Percentiles rank a stretch among this genome's conserved stretches.
These are phyloP conservation scores for Triplophysa bombifrons DNA, from an alignment of 2,797 vertebrate species.

Conservation along the genomic window DNA sequence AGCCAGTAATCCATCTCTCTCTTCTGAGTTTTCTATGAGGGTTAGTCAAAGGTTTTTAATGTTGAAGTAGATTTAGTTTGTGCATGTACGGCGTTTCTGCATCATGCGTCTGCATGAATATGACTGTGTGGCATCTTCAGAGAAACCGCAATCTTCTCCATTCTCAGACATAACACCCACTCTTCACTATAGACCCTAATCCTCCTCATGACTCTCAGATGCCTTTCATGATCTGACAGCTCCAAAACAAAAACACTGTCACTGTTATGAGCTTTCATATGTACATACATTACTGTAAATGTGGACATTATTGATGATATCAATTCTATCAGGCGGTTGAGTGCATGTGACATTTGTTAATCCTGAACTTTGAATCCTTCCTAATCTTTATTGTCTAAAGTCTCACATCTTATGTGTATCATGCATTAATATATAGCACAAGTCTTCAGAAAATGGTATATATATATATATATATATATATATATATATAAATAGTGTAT, in stretches of 20 bases:
- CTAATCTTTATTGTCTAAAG: no score
- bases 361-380: background rate
- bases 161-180: background rate
- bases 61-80: background rate
- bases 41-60: background rate
- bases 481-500: no score
- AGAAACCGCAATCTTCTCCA: background rate
- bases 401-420: no score
- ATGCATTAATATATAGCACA: no score
- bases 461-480: no score
- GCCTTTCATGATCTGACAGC: no score
- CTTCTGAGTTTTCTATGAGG: background rate
- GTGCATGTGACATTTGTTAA: background rate
- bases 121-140: constrained; percentile 14
- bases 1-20: background rate
- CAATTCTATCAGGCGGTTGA: background rate
- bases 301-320: background rate
- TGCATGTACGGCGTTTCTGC: background rate
- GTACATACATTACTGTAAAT: no score
- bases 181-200: background rate
- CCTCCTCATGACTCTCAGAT: no score
- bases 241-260: no score
- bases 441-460: no score
- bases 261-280: no score
- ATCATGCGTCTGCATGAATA: constrained; percentile 66